Percentiles rank a stretch among this genome's conserved stretches.
phyloP scores from a whole-genome alignment of 2,888 invertebrate genomes.

The Drosophila setosimentum region DNA sequence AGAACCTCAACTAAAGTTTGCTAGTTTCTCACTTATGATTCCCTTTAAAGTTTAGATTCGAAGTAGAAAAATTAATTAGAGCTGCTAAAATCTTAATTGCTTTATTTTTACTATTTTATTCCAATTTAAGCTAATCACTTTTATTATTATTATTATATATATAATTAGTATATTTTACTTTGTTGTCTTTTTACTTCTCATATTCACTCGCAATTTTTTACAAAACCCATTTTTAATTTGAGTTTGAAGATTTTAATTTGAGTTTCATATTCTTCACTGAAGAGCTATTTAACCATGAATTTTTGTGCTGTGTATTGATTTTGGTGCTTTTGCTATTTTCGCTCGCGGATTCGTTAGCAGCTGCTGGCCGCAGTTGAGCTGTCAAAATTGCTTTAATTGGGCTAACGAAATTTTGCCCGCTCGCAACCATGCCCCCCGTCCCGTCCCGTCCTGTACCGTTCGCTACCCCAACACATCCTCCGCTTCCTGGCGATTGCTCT shows the following conservation, averaged over 20 bases:
- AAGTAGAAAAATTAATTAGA: neutral
- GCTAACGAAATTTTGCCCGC: constrained; percentile 57
- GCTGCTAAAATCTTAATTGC: neutral
- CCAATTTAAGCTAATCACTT: neutral
- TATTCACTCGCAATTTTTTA: neutral
- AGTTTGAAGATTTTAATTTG: neutral
- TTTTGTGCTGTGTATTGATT: neutral
- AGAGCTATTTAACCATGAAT: neutral
- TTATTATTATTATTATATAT: no score
- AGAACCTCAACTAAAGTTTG: neutral
- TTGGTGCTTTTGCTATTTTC: neutral
- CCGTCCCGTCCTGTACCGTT: no score
- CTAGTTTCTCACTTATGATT: neutral
- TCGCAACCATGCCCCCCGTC: constrained; percentile 17
- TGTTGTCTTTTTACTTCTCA: neutral
- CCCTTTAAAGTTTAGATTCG: neutral
- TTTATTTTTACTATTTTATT: neutral
- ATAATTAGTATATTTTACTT: neutral
- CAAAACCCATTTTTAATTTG: neutral
- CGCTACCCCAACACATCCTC: neutral
- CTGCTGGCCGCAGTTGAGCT: constrained; percentile 57
- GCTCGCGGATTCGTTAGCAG: constrained; percentile 26
- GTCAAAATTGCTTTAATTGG: constrained; percentile 78
- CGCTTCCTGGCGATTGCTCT: neutral
- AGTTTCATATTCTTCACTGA: no score